Conservation (phyloP, 2,888 invertebrate genomes). For the Petrolisthes cinctipes region DNA sequence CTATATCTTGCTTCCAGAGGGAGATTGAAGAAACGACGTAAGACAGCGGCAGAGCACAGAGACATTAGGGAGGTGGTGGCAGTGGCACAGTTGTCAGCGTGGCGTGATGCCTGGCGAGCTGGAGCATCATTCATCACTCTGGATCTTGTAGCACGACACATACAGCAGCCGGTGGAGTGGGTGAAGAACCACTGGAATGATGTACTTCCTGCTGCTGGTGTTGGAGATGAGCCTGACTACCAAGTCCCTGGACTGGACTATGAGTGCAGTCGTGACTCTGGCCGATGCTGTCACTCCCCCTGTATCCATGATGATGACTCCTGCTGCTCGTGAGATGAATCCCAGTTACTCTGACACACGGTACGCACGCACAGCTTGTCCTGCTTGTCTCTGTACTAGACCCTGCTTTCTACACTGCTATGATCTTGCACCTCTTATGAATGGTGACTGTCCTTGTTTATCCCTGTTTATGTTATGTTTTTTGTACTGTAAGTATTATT, state of each 20-base stretch:
- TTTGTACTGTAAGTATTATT: not conserved
- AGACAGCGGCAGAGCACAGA: not conserved
- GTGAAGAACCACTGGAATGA: conserved; percentile 56
- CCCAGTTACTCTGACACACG: not conserved
- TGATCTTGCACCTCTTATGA: not conserved
- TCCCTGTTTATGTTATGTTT: not conserved
- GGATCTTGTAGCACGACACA: conserved; percentile 53
- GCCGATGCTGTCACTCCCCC: conserved; percentile 1
- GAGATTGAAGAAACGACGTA: conserved; percentile 5
- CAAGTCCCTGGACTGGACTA: not conserved
- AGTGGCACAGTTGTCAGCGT: conserved; percentile 53
- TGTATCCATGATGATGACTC: not conserved
- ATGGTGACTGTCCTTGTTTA: not conserved
- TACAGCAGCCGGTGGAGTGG: conserved; percentile 53
- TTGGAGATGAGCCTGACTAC: not conserved
- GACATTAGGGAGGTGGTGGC: conserved; percentile 46
- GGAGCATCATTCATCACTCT: conserved; percentile 57
- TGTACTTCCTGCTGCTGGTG: conserved; percentile 12
- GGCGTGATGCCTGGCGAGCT: conserved; percentile 57
- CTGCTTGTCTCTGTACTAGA: not conserved
- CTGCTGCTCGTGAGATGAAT: not conserved
- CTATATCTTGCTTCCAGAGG: conserved; percentile 44
- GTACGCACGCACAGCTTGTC: not conserved
- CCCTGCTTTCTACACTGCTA: not conserved
- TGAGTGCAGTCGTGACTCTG: not conserved